Evolutionary conservation across 2,113 vertebrate genomes (phyloP).

Genomic region (Mus pahari): DNA sequence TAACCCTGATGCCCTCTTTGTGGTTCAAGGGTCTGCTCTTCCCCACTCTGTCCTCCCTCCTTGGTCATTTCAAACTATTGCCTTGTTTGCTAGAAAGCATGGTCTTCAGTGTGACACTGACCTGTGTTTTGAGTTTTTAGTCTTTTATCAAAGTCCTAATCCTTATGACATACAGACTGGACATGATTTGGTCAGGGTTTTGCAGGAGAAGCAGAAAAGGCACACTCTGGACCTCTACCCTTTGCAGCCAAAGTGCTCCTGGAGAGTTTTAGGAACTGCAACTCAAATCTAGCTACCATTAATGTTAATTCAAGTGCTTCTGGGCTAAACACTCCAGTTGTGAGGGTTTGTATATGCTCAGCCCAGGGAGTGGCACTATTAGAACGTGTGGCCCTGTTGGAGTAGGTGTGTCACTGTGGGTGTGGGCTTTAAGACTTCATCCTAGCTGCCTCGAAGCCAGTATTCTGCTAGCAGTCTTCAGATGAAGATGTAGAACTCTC

Average conservation of each 20-base stretch:
- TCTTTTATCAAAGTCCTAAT: neutral
- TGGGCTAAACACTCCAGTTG: neutral
- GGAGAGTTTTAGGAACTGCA: neutral
- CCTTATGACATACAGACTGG: neutral
- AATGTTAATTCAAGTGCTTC: slow-evolving; percentile 46
- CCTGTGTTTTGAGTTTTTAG: neutral
- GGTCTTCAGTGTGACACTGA: neutral
- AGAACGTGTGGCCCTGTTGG: too few relatives aligned
- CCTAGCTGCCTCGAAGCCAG: too few relatives aligned
- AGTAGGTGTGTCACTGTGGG: too few relatives aligned
- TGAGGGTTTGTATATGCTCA: too few relatives aligned
- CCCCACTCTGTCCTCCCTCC: neutral
- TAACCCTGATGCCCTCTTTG: neutral
- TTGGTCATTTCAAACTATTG: neutral
- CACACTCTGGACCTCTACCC: too few relatives aligned
- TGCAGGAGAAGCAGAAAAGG: neutral
- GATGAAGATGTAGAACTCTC: too few relatives aligned
- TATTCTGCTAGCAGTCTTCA: too few relatives aligned
- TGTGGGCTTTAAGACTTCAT: too few relatives aligned
- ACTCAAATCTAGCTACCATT: neutral
- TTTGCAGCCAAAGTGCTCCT: neutral
- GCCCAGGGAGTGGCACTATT: too few relatives aligned
- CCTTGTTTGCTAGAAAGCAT: neutral
- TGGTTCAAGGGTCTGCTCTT: neutral
- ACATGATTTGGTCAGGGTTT: neutral